phyloP scores from a whole-genome alignment of 1,140 invertebrate species.

The Dendrolimus kikuchii region DNA sequence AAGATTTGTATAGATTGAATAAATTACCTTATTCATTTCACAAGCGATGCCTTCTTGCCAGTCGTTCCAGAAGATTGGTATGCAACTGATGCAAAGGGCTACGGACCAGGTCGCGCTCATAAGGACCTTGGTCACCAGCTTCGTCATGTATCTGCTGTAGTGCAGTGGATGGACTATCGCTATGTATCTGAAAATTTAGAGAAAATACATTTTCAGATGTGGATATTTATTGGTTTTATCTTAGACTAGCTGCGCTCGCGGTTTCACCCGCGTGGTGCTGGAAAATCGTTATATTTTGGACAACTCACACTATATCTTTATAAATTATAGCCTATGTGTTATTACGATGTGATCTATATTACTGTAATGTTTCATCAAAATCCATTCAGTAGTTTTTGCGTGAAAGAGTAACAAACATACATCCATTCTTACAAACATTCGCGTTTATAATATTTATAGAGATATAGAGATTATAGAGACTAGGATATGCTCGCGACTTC shows the following conservation, averaged over 20 bases:
- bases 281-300: no score
- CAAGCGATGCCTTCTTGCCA: slow-evolving; percentile 74
- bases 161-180: slow-evolving; percentile 87
- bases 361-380: no score
- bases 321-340: no score
- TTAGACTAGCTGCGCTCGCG: background rate
- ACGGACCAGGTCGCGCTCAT: slow-evolving; percentile 77
- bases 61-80: slow-evolving; percentile 82
- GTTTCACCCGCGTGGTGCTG: no score
- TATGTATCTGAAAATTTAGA: slow-evolving; percentile 71
- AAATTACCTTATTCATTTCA: slow-evolving; percentile 70
- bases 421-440: no score
- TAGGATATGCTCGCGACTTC: no score
- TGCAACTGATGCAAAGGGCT: slow-evolving; percentile 75
- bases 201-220: slow-evolving; percentile 2
- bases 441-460: no score
- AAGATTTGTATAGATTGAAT: background rate
- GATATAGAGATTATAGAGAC: no score
- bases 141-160: slow-evolving; percentile 80
- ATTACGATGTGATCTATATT: no score
- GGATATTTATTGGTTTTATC: background rate
- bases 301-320: no score
- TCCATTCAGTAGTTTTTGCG: no score
- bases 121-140: slow-evolving; percentile 73
- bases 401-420: no score